These are phyloP conservation scores for Cephus runcator DNA, from an alignment of 2,888 invertebrate genomes.

Conservation along the genomic window DNA sequence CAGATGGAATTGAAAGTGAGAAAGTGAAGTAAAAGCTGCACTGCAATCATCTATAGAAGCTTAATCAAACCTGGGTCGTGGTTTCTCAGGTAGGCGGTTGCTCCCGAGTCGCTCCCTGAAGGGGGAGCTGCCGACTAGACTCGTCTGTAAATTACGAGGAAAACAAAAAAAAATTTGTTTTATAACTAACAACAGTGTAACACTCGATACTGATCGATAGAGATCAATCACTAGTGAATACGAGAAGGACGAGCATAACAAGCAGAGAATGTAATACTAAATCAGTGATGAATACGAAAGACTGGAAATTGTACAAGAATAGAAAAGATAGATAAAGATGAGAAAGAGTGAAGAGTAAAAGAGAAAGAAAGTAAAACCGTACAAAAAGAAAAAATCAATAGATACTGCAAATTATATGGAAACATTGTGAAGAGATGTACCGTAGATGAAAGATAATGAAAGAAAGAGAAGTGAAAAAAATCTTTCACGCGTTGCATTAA, in stretches of 20 bases:
- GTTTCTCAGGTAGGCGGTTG: constrained; percentile 84
- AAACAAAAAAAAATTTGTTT: constrained; percentile 17
- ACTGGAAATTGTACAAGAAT: background rate
- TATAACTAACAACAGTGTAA: background rate
- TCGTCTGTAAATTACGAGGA: constrained; percentile 68
- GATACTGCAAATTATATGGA: background rate
- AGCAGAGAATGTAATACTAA: background rate
- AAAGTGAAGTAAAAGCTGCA: constrained; percentile 47
- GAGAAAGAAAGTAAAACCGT: background rate
- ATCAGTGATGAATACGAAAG: constrained; percentile 16
- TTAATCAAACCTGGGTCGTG: constrained; percentile 81
- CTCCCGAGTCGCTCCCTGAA: constrained; percentile 91
- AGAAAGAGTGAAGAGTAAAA: constrained; percentile 1
- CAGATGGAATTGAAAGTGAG: constrained; percentile 29
- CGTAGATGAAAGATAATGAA: background rate
- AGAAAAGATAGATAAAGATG: background rate
- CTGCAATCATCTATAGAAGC: constrained; percentile 36
- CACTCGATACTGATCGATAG: constrained; percentile 10
- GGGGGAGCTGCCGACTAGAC: constrained; percentile 77
- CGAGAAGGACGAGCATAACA: constrained; percentile 16
- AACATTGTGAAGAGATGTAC: background rate
- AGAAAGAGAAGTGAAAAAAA: constrained; percentile 23
- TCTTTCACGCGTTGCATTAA: constrained; percentile 30
- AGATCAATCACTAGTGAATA: constrained; percentile 32
- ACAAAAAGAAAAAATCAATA: background rate